phyloP scores from a whole-genome alignment of 2,888 invertebrate species.

The Linnaemya tessellans region DNA sequence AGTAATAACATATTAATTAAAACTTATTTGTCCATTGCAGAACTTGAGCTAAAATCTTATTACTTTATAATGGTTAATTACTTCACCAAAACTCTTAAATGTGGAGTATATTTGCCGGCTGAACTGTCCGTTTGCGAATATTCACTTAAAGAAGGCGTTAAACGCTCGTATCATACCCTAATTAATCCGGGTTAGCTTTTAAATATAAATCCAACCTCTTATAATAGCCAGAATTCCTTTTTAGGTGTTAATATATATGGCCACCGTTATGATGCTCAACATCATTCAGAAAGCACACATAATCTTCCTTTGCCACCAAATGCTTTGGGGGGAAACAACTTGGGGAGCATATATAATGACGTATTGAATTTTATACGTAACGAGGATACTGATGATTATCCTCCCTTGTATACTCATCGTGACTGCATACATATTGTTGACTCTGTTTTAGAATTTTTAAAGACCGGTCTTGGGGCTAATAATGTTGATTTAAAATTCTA shows the following conservation, averaged over 20 bases:
- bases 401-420: constrained; percentile 83
- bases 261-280: constrained; percentile 82
- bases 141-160: constrained; percentile 83
- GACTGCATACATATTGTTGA: constrained; percentile 79
- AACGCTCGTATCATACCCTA: constrained; percentile 81
- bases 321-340: constrained; percentile 78
- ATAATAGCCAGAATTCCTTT: background rate
- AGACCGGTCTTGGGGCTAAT: constrained; percentile 74
- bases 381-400: constrained; percentile 74
- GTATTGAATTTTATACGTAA: constrained; percentile 82
- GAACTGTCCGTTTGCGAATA: constrained; percentile 84
- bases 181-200: constrained; percentile 82
- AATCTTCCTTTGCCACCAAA: constrained; percentile 83
- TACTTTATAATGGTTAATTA: constrained; percentile 80
- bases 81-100: constrained; percentile 77
- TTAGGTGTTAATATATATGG: constrained; percentile 82
- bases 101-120: constrained; percentile 83
- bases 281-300: constrained; percentile 83
- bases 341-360: constrained; percentile 81
- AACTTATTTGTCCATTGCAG: constrained; percentile 72
- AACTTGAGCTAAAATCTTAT: constrained; percentile 77
- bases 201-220: background rate
- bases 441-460: constrained; percentile 78
- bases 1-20: background rate
- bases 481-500: constrained; percentile 75